Percentiles rank a stretch among this genome's conserved stretches.
Evolutionary conservation across 2,113 vertebrate genomes (phyloP).

Genomic region (Chloropsis cyanopogon): DNA sequence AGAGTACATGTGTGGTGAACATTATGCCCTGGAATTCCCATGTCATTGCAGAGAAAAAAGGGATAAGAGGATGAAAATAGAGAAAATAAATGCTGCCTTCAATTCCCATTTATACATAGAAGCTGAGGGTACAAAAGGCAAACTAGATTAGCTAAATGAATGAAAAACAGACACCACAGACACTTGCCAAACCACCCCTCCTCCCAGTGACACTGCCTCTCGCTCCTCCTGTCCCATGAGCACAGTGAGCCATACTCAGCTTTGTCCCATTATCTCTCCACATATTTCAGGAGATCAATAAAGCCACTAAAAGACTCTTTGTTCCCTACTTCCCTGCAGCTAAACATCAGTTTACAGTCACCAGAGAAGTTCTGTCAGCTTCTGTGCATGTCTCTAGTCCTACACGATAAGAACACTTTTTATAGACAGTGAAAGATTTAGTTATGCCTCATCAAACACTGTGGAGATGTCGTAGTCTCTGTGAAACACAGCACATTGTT

Average conservation of each 20-base stretch:
- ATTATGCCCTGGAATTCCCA: neutral
- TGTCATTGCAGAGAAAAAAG: neutral
- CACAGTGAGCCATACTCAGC: neutral
- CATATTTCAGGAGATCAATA: neutral
- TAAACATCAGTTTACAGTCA: neutral
- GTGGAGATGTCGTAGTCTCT: neutral
- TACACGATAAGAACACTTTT: neutral
- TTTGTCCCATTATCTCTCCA: neutral
- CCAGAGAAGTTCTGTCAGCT: neutral
- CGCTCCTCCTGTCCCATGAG: rapidly evolving
- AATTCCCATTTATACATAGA: neutral
- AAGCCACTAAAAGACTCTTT: neutral
- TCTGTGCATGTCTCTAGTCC: neutral
- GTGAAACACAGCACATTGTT: neutral
- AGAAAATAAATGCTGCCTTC: neutral
- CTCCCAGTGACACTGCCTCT: neutral
- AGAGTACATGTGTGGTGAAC: rapidly evolving
- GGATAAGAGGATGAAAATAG: neutral
- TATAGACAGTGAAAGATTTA: neutral
- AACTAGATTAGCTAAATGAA: neutral
- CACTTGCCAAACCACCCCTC: rapidly evolving
- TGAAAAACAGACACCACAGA: neutral
- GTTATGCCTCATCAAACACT: neutral
- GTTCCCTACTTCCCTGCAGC: neutral
- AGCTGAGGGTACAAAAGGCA: neutral